Evolutionary conservation across 2,113 vertebrate species (phyloP).

Genomic region (Penelope pileata): DNA sequence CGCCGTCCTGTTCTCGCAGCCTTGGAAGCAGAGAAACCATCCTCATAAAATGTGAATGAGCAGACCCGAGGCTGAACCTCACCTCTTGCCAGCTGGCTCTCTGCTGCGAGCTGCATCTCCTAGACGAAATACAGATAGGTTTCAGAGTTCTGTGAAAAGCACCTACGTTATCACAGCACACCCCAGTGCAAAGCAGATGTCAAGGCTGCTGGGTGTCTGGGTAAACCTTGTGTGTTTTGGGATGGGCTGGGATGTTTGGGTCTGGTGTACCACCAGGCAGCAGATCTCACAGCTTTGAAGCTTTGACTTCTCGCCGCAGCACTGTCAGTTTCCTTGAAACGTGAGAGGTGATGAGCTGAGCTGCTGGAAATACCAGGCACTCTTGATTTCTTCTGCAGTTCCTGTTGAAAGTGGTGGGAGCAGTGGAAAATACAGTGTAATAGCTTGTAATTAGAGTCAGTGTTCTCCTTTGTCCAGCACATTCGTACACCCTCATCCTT

Average conservation of each 20-base stretch:
- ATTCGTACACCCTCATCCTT: neutral
- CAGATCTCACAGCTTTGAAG: neutral
- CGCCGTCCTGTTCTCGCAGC: neutral
- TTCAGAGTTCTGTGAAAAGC: neutral
- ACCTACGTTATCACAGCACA: accelerated
- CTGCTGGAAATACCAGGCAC: neutral
- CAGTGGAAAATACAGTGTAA: neutral
- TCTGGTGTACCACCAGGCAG: neutral
- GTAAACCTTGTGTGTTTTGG: neutral
- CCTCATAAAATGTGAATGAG: neutral
- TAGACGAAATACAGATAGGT: accelerated
- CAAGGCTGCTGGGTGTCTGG: neutral
- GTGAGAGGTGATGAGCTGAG: neutral
- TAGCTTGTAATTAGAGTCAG: neutral
- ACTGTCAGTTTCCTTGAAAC: neutral
- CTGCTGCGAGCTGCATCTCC: neutral
- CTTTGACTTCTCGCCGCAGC: neutral
- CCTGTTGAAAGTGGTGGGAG: neutral
- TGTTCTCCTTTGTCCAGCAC: slow-evolving; percentile 10
- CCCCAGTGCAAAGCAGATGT: accelerated
- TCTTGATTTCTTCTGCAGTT: neutral
- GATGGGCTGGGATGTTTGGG: neutral
- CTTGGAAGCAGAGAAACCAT: neutral
- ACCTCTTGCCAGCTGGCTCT: neutral
- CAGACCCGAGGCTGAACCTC: neutral